Conservation (phyloP, 2,113 vertebrate genomes). For the Oceanites oceanicus region DNA sequence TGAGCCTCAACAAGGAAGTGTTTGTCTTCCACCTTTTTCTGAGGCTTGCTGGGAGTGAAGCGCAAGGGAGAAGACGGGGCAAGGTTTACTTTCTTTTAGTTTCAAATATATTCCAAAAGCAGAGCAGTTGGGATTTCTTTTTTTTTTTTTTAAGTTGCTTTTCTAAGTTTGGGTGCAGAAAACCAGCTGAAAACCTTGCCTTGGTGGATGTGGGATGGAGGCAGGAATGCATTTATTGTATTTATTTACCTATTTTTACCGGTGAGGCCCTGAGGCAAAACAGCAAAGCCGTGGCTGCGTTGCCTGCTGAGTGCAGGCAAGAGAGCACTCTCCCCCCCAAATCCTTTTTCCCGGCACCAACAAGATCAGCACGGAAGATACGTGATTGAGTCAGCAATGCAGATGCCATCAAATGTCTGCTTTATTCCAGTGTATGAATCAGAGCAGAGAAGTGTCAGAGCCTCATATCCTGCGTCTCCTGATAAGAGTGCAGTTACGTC, state of each 20-base stretch:
- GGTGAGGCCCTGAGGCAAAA: neutral
- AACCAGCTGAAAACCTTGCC: neutral
- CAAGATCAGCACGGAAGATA: neutral
- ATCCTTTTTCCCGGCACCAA: neutral
- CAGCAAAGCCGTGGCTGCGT: rapidly evolving
- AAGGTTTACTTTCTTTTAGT: neutral
- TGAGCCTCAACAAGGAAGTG: neutral
- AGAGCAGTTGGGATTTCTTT: neutral
- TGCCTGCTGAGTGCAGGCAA: neutral
- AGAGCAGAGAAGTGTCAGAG: neutral
- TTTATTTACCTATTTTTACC: neutral
- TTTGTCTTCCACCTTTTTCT: neutral
- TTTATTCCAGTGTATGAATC: neutral
- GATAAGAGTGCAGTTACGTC: neutral
- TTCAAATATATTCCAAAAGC: neutral
- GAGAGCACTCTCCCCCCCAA: neutral
- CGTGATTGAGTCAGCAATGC: conserved; percentile 7
- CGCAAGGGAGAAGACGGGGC: rapidly evolving
- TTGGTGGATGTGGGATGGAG: neutral
- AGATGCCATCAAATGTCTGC: conserved; percentile 33
- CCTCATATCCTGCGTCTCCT: neutral
- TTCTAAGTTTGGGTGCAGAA: neutral
- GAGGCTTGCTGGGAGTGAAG: neutral
- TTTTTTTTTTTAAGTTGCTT: neutral
- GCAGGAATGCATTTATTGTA: neutral